Base-by-base conservation (phyloP, 2,797 vertebrate species). In the Streptopelia turtur region DNA sequence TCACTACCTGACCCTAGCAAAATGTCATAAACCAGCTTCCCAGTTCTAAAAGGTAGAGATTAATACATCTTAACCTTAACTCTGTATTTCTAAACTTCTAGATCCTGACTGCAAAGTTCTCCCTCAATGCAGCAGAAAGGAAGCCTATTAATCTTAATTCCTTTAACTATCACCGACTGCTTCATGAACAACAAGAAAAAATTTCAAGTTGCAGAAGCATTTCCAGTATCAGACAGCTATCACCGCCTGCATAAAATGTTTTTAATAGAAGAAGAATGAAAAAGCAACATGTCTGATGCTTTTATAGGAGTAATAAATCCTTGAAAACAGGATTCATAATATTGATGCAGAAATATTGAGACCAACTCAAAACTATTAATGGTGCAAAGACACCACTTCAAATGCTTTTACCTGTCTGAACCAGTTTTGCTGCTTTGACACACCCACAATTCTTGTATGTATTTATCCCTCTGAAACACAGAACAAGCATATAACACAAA, bases 381-480 rank as follows among this genome's bases (percentile, higher is more conserved):
- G 87, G 84, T 76, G 87, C 35, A 91, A 80, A 94, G 52, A 87
- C 83, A 94, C 82, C 79, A 95, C 92, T 95, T 96, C 93, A 96
- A 96, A 96, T 91, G 82, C 82, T 93, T 92, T 78, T 86, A 96
- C 95, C 83, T 96, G 95, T 79, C 94, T 94, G 94, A 95, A 96
- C 95, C 83, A 89, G 96, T 95, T 90, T 91, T 96, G 93, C 96
- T 94, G 82, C 95, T 84, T 94, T 96, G 96, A 97, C 98, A 98
- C 97, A 96, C 96, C 96, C 96, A 97, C 95, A 94, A 91, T 93
- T 96, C 96, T 91, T 97, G 96, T 97, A 96, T 93, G 94, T 97
- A 95, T 96, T 95, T 97, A 95, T 97, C 86, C 96, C 75, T 94
- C 96, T 92, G 93, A 89, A 96, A 96, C 80, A 95, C 50, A 96